Evolutionary conservation across 2,888 invertebrate genomes (phyloP), one percentile per base, ranked within the genome.

Genomic region (Punctoribates punctum): DNA sequence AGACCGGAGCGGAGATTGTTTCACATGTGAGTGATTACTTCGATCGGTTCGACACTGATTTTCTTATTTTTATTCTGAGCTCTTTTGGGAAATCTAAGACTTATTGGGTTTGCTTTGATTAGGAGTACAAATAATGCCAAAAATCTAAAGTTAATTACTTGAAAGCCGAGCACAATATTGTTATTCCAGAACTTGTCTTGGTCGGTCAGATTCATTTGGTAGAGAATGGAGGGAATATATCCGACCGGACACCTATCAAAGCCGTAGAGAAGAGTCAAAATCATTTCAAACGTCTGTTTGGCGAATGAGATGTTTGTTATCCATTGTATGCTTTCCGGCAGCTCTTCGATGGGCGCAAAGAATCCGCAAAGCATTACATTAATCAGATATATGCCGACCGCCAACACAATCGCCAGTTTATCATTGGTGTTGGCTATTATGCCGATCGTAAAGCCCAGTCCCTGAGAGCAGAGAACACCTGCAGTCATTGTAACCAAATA

Each of bases 181-280:
- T 72, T 72, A 25, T 0, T 23, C 72, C 72, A 72, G n/a, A 72
- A 72, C 25, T 46, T 72, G 0, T 25, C 0, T 17, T 42, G n/a
- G 8, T 72, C 72, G 1, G 11, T 23, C 20, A 72, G 13, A 46
- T 72, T 46, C 8, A 13, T 25, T 23, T 72, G 72, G 20, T 72
- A 72, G 1, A 72, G 27, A 1, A 27, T 46, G 20, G 72, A 46
- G 5, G 72, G 25, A 0, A 46, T 17, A 20, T 13, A 15, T 46
- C 48, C 72, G 13, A 2, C 20, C n/a, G 72, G 72, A 48, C 72
- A 72, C 20, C 72, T n/a, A 15, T 48, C 72, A 23, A 72, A 72
- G 23, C 72, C 72, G 25, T 72, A 72, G 8, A 72, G 25, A 0
- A 46, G 25, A 5, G 13, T 9, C 17, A 72, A 72, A 8, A 13